Conservation (phyloP, 1,140 invertebrate genomes). For the Lordiphosa mommai region DNA sequence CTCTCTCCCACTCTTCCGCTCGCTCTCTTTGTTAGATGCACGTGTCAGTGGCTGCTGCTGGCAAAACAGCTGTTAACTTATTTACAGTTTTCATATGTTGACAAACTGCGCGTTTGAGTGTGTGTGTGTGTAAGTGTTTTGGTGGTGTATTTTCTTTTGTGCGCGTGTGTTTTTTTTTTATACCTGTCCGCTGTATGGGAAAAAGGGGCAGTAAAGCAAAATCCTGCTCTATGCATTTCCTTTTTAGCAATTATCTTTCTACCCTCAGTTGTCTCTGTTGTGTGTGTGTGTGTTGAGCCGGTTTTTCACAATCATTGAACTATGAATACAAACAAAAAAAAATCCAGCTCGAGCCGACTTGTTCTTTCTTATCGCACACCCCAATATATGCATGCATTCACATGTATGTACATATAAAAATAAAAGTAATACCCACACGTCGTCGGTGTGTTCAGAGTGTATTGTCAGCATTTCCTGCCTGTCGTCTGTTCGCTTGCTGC, state of each 20-base stretch:
- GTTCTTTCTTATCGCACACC: neutral
- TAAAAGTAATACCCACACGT: too few relatives aligned
- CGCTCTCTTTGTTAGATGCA: slow-evolving; percentile 36
- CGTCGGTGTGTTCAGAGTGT: too few relatives aligned
- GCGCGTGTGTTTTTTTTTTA: slow-evolving; percentile 4
- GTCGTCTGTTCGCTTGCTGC: too few relatives aligned
- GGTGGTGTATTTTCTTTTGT: slow-evolving; percentile 39
- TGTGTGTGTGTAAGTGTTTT: slow-evolving; percentile 4
- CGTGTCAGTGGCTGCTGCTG: slow-evolving; percentile 63
- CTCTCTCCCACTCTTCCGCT: slow-evolving; percentile 12
- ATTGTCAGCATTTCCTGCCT: too few relatives aligned
- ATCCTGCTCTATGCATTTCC: slow-evolving; percentile 8
- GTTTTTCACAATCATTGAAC: slow-evolving; percentile 11
- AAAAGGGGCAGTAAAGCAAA: neutral
- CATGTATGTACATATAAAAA: too few relatives aligned
- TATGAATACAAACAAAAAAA: slow-evolving; percentile 8
- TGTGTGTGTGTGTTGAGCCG: neutral
- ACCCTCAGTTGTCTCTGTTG: neutral
- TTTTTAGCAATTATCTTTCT: slow-evolving; percentile 5
- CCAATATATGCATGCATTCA: too few relatives aligned
- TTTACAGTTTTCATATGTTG: slow-evolving; percentile 73
- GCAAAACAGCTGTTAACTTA: slow-evolving; percentile 71
- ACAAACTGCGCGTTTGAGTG: slow-evolving; percentile 28
- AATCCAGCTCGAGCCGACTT: neutral
- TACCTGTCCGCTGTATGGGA: slow-evolving; percentile 24